A percentile compares a stretch with the other conserved stretches of the same genome.
Evolutionary conservation across 2,797 vertebrate genomes (phyloP).

Genomic region (Sciurus vulgaris): DNA sequence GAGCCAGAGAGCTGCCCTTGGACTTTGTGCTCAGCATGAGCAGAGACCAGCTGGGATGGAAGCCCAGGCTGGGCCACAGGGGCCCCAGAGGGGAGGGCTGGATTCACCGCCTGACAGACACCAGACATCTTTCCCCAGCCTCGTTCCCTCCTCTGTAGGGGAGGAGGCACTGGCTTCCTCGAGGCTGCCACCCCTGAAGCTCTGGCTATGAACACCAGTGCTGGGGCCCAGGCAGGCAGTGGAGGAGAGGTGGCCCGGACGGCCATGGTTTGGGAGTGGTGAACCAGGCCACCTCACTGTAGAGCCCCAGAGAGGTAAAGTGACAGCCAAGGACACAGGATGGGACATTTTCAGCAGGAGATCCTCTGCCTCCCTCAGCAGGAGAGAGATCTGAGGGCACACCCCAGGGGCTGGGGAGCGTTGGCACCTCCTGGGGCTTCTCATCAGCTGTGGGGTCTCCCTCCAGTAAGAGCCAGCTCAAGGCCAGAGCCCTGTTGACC

Average conservation of each 20-base stretch:
- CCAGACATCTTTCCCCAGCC: not conserved
- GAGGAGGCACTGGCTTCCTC: not conserved
- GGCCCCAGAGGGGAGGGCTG: too few relatives aligned
- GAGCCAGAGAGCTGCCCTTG: not conserved
- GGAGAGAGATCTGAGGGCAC: not conserved
- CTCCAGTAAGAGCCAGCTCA: not conserved
- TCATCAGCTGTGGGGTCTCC: not conserved
- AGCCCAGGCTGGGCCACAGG: accelerated
- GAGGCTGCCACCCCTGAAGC: not conserved
- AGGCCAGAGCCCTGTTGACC: not conserved
- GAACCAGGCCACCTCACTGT: not conserved
- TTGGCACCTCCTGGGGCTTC: not conserved
- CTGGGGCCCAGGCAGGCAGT: not conserved
- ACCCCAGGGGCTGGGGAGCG: not conserved
- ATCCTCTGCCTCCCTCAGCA: not conserved
- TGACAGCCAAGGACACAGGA: not conserved
- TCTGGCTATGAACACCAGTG: not conserved
- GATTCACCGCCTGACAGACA: not conserved
- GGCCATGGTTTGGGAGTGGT: not conserved
- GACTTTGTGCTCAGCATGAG: not conserved
- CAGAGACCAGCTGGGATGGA: accelerated
- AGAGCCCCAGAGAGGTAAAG: not conserved
- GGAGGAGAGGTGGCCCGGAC: not conserved
- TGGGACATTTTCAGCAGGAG: not conserved
- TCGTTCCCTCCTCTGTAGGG: not conserved